phyloP scores from a whole-genome alignment of 2,888 invertebrate genomes.

The Serripes groenlandicus region DNA sequence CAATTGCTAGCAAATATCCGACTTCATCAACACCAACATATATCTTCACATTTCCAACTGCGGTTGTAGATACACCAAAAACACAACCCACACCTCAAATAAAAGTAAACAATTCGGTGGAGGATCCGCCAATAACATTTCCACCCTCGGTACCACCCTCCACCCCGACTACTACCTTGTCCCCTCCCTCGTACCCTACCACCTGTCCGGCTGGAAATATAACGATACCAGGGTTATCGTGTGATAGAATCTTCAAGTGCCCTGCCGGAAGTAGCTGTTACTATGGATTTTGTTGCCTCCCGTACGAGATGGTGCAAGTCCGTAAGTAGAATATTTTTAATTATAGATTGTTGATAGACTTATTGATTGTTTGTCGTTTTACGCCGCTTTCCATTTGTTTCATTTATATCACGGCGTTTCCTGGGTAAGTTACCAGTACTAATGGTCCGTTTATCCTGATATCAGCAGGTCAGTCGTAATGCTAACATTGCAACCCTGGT shows the following conservation, averaged over 20 bases:
- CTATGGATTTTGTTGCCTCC: slow-evolving; percentile 47
- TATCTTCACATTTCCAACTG: neutral
- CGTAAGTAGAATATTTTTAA: slow-evolving; percentile 46
- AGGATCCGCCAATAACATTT: neutral
- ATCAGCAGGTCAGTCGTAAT: no score
- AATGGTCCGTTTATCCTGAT: no score
- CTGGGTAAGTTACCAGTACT: no score
- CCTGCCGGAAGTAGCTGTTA: slow-evolving; percentile 57
- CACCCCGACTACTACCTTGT: slow-evolving; percentile 1
- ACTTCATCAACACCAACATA: slow-evolving; percentile 9
- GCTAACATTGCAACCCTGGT: no score
- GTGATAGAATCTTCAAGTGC: slow-evolving; percentile 43
- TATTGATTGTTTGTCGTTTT: neutral
- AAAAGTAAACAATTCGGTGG: neutral
- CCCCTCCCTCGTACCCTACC: slow-evolving; percentile 8
- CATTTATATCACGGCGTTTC: no score
- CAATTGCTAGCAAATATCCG: neutral
- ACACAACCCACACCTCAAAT: neutral
- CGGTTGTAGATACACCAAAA: neutral
- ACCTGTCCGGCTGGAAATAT: slow-evolving; percentile 54
- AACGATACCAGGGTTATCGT: slow-evolving; percentile 47
- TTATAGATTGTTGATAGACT: neutral
- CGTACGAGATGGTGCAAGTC: slow-evolving; percentile 44
- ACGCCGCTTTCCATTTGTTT: no score
- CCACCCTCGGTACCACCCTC: slow-evolving; percentile 1